Percentiles rank a stretch among this genome's conserved stretches.
These are phyloP conservation scores for Phyllostomus hastatus DNA, from an alignment of 2,113 vertebrate species.

Conservation along the genomic window DNA sequence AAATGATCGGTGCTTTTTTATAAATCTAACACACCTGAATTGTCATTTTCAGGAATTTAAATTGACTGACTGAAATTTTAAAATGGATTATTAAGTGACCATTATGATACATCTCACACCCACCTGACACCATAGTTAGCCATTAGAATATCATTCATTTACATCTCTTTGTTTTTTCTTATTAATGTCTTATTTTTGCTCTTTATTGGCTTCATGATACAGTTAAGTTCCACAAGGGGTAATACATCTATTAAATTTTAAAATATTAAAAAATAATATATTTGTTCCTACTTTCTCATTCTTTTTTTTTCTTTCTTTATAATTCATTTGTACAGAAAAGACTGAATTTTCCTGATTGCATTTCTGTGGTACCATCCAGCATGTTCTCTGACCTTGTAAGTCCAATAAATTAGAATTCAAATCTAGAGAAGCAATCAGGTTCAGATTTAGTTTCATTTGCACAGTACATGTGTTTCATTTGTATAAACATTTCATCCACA, in stretches of 20 bases:
- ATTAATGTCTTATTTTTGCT: neutral
- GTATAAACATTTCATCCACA: neutral
- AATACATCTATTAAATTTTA: neutral
- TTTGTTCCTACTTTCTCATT: neutral
- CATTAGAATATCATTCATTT: neutral
- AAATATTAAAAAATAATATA: neutral
- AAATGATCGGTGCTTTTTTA: neutral
- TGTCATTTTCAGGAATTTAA: neutral
- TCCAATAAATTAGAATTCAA: neutral
- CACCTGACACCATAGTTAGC: no score
- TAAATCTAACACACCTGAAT: neutral
- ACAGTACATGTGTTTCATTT: neutral
- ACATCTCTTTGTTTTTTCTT: neutral
- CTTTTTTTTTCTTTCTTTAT: neutral
- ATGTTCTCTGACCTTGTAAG: neutral
- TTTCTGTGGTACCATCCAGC: neutral
- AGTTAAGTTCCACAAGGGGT: neutral
- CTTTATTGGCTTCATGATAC: neutral
- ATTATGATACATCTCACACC: no score
- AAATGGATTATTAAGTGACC: no score
- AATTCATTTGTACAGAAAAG: neutral
- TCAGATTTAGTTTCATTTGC: neutral
- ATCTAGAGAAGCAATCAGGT: neutral
- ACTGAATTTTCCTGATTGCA: neutral
- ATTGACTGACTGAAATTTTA: no score